These are phyloP conservation scores for Tenthredo livida DNA, from an alignment of 2,888 invertebrate genomes.

Conservation along the genomic window DNA sequence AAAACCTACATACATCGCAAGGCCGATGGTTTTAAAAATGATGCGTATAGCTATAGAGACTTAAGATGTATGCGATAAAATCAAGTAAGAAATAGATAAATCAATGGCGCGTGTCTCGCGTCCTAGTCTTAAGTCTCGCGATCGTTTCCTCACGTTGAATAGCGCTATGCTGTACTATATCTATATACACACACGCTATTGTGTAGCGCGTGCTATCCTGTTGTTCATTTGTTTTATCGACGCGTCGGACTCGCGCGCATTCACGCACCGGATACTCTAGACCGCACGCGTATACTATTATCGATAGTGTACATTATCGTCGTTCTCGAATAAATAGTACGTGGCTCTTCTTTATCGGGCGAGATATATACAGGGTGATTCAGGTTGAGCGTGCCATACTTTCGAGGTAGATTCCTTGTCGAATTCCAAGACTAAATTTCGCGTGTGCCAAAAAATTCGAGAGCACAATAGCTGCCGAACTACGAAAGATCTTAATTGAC, in stretches of 20 bases:
- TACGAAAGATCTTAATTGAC: no score
- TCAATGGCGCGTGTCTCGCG: background rate
- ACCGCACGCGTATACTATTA: constrained; percentile 11
- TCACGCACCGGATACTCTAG: background rate
- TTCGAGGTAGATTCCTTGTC: no score
- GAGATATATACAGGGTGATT: background rate
- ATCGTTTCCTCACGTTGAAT: background rate
- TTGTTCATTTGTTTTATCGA: constrained; percentile 11
- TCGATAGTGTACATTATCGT: background rate
- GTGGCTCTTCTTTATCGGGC: background rate
- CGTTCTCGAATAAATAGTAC: background rate
- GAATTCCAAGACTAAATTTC: no score
- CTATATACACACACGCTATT: background rate
- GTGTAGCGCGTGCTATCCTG: constrained; percentile 5
- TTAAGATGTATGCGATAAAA: background rate
- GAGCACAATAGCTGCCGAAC: no score
- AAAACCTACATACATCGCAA: background rate
- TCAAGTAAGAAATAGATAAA: background rate
- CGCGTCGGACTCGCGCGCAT: background rate
- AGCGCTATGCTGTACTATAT: background rate
- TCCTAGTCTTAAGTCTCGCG: background rate
- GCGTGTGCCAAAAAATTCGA: no score
- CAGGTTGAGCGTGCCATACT: no score
- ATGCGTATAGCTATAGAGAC: no score
- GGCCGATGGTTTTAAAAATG: background rate